A percentile compares a stretch with the other conserved stretches of the same genome.
phyloP scores from a whole-genome alignment of 2,797 vertebrate genomes.

The Hafferia zeledoni region DNA sequence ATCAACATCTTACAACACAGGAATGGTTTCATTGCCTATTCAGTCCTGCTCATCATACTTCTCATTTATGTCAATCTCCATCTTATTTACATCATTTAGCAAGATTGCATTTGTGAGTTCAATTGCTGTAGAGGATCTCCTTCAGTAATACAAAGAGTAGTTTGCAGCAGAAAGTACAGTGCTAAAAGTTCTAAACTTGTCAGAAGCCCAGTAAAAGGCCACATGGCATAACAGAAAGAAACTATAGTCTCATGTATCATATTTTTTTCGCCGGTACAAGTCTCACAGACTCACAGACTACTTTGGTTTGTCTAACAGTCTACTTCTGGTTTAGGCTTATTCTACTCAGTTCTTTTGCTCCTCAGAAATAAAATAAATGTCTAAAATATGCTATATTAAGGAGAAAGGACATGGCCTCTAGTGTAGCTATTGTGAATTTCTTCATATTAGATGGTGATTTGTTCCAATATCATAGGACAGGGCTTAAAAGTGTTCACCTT shows the following conservation, averaged over 20 bases:
- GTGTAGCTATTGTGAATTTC: background rate
- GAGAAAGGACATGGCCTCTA: background rate
- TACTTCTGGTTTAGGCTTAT: background rate
- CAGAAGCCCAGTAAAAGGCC: background rate
- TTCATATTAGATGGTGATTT: background rate
- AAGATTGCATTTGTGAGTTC: background rate
- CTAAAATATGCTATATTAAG: background rate
- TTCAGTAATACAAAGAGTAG: background rate
- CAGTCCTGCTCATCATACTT: background rate
- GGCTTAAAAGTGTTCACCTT: background rate
- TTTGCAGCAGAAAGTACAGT: background rate
- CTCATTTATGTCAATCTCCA: background rate
- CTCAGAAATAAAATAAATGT: background rate
- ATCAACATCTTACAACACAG: background rate
- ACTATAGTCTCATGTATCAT: background rate
- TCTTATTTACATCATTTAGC: background rate
- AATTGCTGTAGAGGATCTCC: background rate
- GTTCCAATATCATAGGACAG: background rate
- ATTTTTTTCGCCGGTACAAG: background rate
- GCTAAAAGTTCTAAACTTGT: background rate
- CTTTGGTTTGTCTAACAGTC: background rate
- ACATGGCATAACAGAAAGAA: background rate
- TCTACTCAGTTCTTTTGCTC: background rate
- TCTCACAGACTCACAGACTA: background rate
- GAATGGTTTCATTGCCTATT: background rate